phyloP scores from a whole-genome alignment of 2,888 invertebrate genomes.

The Pherbina coryleti region DNA sequence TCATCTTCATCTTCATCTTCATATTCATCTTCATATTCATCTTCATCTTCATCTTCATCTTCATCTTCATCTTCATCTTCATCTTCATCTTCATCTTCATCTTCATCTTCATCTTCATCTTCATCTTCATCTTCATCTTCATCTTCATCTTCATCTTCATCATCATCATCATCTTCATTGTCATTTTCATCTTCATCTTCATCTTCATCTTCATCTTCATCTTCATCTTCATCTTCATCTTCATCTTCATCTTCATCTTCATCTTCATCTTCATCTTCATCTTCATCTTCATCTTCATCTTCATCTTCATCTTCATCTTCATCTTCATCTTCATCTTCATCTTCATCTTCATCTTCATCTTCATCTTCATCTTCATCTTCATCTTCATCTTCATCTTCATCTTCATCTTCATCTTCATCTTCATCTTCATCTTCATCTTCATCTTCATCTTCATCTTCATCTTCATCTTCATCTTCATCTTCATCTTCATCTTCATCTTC shows the following conservation, averaged over 20 bases:
- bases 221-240: neutral
- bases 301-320: neutral
- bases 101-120: neutral
- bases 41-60: neutral
- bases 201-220: neutral
- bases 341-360: neutral
- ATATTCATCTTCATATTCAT: neutral
- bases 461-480: neutral
- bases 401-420: neutral
- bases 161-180: neutral
- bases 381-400: neutral
- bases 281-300: neutral
- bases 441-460: neutral
- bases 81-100: neutral
- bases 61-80: neutral
- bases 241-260: neutral
- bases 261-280: neutral
- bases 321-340: neutral
- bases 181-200: neutral
- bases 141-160: neutral
- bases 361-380: neutral
- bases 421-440: neutral
- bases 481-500: neutral
- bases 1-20: neutral
- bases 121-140: neutral